Base-by-base conservation (phyloP, 2,113 vertebrate genomes). In the Macrotus californicus region DNA sequence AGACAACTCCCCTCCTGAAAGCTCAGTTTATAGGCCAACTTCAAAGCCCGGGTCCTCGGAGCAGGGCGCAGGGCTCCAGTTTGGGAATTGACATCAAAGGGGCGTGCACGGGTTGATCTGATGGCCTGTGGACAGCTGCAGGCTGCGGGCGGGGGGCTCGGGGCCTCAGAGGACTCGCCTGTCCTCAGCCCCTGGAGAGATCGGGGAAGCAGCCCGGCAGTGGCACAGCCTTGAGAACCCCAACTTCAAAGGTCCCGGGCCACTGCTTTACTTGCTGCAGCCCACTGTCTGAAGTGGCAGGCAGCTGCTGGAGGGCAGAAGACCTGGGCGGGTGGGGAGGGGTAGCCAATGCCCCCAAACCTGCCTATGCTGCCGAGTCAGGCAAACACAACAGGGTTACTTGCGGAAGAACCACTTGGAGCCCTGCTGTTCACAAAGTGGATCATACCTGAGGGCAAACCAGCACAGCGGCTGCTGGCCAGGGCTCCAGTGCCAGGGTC, bases 81-180 rank as follows among this genome's bases (percentile, higher is more conserved):
- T 97, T 97, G 97, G 98, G 98, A 98, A 98, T 96, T 98, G 97
- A 98, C 98, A 98, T 98, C 98, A 98, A 98, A 98, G 98, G 9
- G 11, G 91, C 1, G 39, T 43, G 50, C 94, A 93, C 94, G 94
- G 96, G 98, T 97, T 98, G 98, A 98, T 98, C 96, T 98, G 97
- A 97, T 97, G 98, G 98, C 95, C 81, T 92, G 94, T 97, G 98
- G 98, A 98, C 2, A 97, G 97, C 86, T 92, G 82, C 96, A 76
- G 97, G 97, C 3, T 97, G 91, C 52, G 94, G 94, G 61, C 2
- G 0, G 61, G 61, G 61, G 61, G 61, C 26, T 5, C 46, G 7
- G 59, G 97, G 95, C 96, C 98, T 98, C 98, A 3, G 18, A 96
- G 98, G 97, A 97, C 94, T 94, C 61, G 79, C 43, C 97, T 96